Base-by-base conservation (phyloP, 2,888 invertebrate genomes). In the Ichneumon xanthorius region DNA sequence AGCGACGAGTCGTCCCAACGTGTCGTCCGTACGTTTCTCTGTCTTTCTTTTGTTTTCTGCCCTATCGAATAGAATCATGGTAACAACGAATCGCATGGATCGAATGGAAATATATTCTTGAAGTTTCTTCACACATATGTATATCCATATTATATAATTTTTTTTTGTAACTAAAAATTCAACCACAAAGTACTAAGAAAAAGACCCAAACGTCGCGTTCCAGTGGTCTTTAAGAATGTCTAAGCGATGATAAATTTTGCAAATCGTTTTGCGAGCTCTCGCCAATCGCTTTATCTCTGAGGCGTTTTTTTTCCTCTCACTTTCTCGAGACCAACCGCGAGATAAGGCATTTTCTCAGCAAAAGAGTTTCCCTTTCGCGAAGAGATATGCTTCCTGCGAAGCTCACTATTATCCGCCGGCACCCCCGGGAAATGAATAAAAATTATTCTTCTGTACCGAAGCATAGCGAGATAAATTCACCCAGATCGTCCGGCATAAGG, bases 61-160 rank as follows among this genome's bases (percentile, higher is more conserved):
- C 55, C 72, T 58, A 53, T 71, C 63, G 58, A 37, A 50, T 55
- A 53, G 33, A 71, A 78, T 22, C 50, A 68, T 55, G 68, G 45
- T 68, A 65, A 78, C 11, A 40, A 30, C 50, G 5, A 76, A 71
- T 71, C 65, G 79, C 79, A n/a, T 33, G 67, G 53, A 80, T 82
- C 82, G 82, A 82, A 85, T 82, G 85, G 80, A 82, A 80, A 50
- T 26, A 82, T 79, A 80, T 80, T 26, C 11, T n/a, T n/a, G 40
- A 48, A 16, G 22, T 67, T 30, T 61, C 48, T 72, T 63, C 58
- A 4, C 22, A 22, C 45, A 48, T 16, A 4, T 48, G 45, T 48
- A 16, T 16, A 48, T 14, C 45, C 45, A 48, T 16, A 16, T 48
- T 16, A 48, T 48, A 16, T 48, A 48, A 33, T 4, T 77, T 14